phyloP scores from a whole-genome alignment of 2,113 vertebrate genomes.

The Crocuta crocuta region DNA sequence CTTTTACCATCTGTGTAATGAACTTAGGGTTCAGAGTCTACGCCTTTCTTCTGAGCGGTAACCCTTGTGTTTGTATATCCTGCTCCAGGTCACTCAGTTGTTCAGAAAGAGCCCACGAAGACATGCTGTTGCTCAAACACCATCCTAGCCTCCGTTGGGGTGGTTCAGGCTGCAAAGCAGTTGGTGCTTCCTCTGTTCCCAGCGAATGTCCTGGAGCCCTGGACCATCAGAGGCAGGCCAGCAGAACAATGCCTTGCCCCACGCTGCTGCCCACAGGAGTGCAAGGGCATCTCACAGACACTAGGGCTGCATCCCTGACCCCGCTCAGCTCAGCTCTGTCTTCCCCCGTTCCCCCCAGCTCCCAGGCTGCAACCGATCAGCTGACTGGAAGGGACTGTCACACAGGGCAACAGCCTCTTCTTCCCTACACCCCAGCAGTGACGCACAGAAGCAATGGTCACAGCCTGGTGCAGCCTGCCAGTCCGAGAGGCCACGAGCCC shows the following conservation, averaged over 20 bases:
- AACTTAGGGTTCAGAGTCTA: background rate
- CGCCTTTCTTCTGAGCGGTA: background rate
- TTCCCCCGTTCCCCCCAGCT: background rate
- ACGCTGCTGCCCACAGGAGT: conserved; percentile 42
- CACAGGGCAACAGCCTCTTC: conserved; percentile 56
- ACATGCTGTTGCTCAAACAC: conserved; percentile 43
- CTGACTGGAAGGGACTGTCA: conserved; percentile 39
- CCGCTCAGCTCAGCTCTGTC: conserved; percentile 61
- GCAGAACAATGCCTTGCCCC: conserved; percentile 74
- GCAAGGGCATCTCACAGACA: conserved; percentile 64
- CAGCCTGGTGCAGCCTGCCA: background rate
- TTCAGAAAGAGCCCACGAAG: conserved; percentile 79
- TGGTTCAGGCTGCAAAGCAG: background rate
- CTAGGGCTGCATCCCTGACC: conserved; percentile 62
- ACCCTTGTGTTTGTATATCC: conserved; percentile 18
- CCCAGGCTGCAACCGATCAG: conserved; percentile 51
- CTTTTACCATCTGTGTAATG: background rate
- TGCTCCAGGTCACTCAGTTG: conserved; percentile 77
- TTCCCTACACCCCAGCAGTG: background rate
- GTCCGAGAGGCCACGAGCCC: conserved; percentile 64
- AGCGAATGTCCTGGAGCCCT: conserved; percentile 52
- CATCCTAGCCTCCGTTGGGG: conserved; percentile 69
- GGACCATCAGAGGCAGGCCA: conserved; percentile 73
- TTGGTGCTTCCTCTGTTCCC: rapidly evolving
- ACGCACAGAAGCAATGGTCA: background rate